These are phyloP conservation scores for Meloe dianella DNA, from an alignment of 2,888 invertebrate genomes.

Conservation along the genomic window DNA sequence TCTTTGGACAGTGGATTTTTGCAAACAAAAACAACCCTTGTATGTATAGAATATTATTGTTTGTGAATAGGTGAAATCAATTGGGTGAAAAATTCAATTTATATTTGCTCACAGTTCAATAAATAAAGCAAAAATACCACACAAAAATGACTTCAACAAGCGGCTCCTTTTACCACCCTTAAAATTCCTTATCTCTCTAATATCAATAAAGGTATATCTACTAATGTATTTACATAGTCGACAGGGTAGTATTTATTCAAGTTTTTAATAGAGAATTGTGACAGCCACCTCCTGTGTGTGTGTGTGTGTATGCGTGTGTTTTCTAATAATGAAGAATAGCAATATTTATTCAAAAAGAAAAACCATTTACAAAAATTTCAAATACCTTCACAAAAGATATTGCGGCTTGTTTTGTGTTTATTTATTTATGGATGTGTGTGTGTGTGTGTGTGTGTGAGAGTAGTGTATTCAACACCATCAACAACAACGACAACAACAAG, in stretches of 20 bases:
- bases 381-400: background rate
- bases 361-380: too few species aligned
- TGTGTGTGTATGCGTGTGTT: background rate
- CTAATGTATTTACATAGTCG: slow-evolving; percentile 11
- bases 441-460: background rate
- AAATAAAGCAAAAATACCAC: background rate
- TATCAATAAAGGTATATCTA: slow-evolving; percentile 9
- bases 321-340: background rate
- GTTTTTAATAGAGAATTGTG: background rate
- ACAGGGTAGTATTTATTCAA: background rate
- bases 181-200: background rate
- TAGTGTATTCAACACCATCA: slow-evolving; percentile 7
- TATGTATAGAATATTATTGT: too few species aligned
- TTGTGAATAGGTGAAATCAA: slow-evolving; percentile 18
- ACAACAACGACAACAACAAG: slow-evolving; percentile 8
- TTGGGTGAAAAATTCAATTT: slow-evolving; percentile 35
- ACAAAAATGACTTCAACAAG: slow-evolving; percentile 9
- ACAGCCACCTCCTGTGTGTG: background rate
- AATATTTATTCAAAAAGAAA: slow-evolving; percentile 12
- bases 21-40: background rate
- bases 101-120: background rate
- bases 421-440: background rate
- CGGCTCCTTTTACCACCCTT: background rate
- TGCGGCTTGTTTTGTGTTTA: slow-evolving; percentile 5
- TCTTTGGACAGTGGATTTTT: background rate